Base-by-base conservation (phyloP, 2,797 vertebrate species). In the Cirrhinus molitorella region DNA sequence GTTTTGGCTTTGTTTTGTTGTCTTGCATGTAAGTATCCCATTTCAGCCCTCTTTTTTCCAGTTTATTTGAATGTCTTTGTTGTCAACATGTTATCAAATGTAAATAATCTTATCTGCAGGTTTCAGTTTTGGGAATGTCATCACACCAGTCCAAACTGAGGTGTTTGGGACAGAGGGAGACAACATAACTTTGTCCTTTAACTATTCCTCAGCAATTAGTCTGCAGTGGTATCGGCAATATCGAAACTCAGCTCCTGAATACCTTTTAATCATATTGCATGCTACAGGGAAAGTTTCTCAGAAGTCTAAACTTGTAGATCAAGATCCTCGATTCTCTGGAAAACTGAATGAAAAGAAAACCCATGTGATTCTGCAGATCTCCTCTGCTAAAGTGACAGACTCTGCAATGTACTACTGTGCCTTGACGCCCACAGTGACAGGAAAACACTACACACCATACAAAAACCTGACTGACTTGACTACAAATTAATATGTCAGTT, bases 141-240 rank as follows among this genome's bases (percentile, higher is more conserved):
- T 86, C 34, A 28, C 43, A 34, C 25, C 80, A 66, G 63, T 6
- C 55, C 12, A 61, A 7, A 23, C 53, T 68, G 28, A 81, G 17
- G 23, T 68, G 8, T 37, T 5, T 76, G 65, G 23, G 1, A 34
- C 25, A 23, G 72, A 55, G 23, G 65, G 70, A 10, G 13, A 19
- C 25, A 71, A n/a, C 45, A 37, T 83, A 28, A 83, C 23, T 23
- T 4, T 86, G 25, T 83, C 81, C 37, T 86, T 71, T 57, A 83
- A 21, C 70, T 86, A 80, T 53, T 73, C 61, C 2, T 68, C 85
- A 28, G 51, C 63, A 0, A 1, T 14, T 5, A 70, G 4, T 75
- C 85, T 70, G 43, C 71, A 65, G 34, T 85, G 80, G 74, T 74
- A 86, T 47, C 19, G 23, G 23, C 74, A 86, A 14, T 53, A 74